Evolutionary conservation across 2,797 vertebrate genomes (phyloP), one percentile per base, ranked within the genome.

Genomic region (Danio jaintianensis): DNA sequence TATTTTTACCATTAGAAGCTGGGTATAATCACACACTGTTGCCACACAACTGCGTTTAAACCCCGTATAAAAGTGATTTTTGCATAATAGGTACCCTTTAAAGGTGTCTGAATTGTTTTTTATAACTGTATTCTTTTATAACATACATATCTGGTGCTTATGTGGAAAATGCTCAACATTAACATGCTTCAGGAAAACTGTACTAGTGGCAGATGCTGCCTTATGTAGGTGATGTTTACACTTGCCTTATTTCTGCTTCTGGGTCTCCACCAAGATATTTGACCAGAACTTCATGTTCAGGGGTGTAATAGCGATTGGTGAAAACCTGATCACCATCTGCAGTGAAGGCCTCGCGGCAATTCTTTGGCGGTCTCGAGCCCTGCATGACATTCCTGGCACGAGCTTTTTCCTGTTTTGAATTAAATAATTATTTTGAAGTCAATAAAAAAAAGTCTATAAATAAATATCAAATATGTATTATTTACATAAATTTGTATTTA

Each of bases 321-420:
- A 81, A 92, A n/a, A 93, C 90, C 79, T 94, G 92, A 83, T 93
- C 93, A 38, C 92, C 92, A 7, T 92, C 92, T 3, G 80, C 75
- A 9, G 93, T 93, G 72, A 93, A 93, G 13, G 89, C 91, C 75
- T 92, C 92, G 0, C 88, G 83, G 67, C 92, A 93, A 86, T 91
- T 92, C 75, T 69, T 86, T 4, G 93, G 93, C 0, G 92, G 89
- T 15, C 62, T 85, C 38, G 85, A 84, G 4, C 77, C 84, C 82
- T 90, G 91, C 91, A 92, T 93, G 72, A 92, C 79, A 77, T 83
- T 85, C 61, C 87, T 83, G 20, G 86, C 88, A 52, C 42, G n/a
- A 59, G 78, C 72, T 20, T 71, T 87, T 9, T 88, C 87, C 89
- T 90, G 12, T 11, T 12, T 47, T 20, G 47, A 9, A 36, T 16